Conservation (phyloP, 2,113 vertebrate species). For the Rafetus swinhoei region DNA sequence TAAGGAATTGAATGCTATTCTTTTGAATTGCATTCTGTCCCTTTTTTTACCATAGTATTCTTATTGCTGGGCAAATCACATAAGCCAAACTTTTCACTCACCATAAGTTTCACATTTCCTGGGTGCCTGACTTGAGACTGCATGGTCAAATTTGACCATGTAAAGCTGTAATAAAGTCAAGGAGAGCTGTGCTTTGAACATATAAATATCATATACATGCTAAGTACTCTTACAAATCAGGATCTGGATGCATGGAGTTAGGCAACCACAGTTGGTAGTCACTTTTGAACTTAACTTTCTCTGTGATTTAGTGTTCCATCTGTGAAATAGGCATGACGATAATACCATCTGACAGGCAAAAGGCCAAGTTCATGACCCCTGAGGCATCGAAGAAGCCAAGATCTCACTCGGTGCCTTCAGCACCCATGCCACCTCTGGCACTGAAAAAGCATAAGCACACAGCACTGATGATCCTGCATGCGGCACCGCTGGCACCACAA, state of each 20-base stretch:
- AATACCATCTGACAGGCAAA: neutral
- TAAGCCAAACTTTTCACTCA: neutral
- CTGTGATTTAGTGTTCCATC: neutral
- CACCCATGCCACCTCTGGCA: too few species aligned
- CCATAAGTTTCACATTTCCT: neutral
- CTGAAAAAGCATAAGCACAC: too few species aligned
- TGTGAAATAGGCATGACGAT: neutral
- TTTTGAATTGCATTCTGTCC: neutral
- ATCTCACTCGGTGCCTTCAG: too few species aligned
- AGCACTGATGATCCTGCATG: too few species aligned
- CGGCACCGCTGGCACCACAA: too few species aligned
- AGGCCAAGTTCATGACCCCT: too few species aligned
- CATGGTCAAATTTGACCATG: accelerated
- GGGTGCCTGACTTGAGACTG: neutral
- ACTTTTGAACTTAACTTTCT: neutral
- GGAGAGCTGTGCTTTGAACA: neutral
- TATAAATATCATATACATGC: accelerated
- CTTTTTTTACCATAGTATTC: neutral
- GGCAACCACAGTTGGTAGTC: neutral
- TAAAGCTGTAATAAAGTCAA: accelerated
- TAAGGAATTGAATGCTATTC: neutral
- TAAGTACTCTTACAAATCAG: neutral
- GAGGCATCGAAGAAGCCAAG: too few species aligned
- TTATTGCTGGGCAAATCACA: neutral
- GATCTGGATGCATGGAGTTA: accelerated